Conservation (phyloP, 2,888 invertebrate genomes). For the Nezara viridula region DNA sequence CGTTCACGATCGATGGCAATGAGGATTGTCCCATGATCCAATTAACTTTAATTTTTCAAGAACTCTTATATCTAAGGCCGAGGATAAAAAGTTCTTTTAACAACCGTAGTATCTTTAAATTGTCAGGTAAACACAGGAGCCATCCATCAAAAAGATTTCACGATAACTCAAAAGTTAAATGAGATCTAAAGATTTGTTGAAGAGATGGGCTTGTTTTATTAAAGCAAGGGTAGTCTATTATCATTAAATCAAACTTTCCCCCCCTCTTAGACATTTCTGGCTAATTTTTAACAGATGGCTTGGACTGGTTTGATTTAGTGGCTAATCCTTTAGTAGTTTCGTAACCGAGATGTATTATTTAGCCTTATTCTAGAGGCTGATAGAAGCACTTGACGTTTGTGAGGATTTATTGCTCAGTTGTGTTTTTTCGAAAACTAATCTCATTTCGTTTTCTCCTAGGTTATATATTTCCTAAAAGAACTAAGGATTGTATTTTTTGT, state of each 20-base stretch:
- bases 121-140: background rate
- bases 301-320: background rate
- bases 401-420: background rate
- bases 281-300: constrained; percentile 34
- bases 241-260: constrained; percentile 19
- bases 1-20: no score
- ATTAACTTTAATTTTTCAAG: no score
- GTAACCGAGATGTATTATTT: background rate
- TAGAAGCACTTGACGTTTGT: background rate
- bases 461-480: no score
- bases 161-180: constrained; percentile 15
- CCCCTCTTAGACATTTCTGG: background rate
- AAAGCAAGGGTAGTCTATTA: background rate
- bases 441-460: background rate
- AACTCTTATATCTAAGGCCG: no score
- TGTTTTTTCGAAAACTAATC: constrained; percentile 17
- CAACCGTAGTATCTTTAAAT: background rate
- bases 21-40: no score
- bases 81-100: background rate
- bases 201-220: background rate
- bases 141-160: background rate
- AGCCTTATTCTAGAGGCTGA: background rate
- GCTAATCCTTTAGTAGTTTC: background rate
- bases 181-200: background rate
- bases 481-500: no score